Conservation (phyloP, 2,797 vertebrate species). For the Acomys russatus region DNA sequence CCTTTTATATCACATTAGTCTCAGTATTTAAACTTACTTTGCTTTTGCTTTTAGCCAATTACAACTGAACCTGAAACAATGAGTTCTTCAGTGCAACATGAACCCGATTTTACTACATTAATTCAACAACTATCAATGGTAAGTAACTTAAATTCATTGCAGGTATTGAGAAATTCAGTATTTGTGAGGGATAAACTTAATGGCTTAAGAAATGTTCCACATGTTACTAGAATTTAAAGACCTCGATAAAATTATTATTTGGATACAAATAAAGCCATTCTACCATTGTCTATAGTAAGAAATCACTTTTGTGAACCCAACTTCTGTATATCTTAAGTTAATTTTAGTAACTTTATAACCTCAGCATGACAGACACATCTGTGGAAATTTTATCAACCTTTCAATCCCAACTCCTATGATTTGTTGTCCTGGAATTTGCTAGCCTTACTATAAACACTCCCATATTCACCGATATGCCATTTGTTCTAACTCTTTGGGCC, state of each 20-base stretch:
- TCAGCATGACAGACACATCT: neutral
- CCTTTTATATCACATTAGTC: slow-evolving; percentile 5
- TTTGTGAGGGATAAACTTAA: neutral
- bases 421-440: neutral
- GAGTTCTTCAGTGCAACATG: slow-evolving; percentile 34
- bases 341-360: neutral
- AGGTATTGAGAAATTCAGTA: slow-evolving; percentile 23
- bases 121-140: neutral
- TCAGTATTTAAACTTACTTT: slow-evolving; percentile 53
- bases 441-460: neutral
- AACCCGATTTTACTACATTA: neutral
- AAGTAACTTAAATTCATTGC: slow-evolving; percentile 47
- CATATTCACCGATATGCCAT: neutral
- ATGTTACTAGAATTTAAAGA: neutral
- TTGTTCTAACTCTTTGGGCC: neutral
- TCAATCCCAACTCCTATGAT: neutral
- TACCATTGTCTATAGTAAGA: neutral
- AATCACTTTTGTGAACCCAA: neutral
- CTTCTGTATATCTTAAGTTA: neutral
- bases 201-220: neutral
- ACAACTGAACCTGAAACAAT: neutral
- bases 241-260: slow-evolving; percentile 21
- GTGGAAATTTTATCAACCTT: neutral
- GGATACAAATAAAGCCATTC: neutral
- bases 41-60: slow-evolving; percentile 73